phyloP scores from a whole-genome alignment of 2,797 vertebrate genomes.

The Mormyrops attenuatus region DNA sequence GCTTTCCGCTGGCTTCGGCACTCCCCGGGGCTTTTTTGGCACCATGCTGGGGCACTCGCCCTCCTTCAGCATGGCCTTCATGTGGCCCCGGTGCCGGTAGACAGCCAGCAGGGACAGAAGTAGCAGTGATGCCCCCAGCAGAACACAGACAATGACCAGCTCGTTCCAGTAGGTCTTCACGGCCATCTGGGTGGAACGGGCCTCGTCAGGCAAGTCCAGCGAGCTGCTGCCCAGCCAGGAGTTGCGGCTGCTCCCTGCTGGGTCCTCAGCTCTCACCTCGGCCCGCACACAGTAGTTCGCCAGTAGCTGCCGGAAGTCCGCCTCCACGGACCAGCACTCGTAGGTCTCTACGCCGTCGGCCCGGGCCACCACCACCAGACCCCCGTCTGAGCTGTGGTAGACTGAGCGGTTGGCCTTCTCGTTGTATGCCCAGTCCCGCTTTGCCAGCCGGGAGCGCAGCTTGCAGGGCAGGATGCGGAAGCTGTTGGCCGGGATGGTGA shows the following conservation, averaged over 20 bases:
- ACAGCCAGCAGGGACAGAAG: slow-evolving; percentile 74
- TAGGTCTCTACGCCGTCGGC: slow-evolving; percentile 70
- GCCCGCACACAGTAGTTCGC: slow-evolving; percentile 80
- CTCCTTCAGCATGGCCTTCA: slow-evolving; percentile 84
- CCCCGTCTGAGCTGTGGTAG: slow-evolving; percentile 75
- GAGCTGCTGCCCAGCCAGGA: slow-evolving; percentile 47
- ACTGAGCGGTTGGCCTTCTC: slow-evolving; percentile 61
- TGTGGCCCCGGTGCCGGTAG: slow-evolving; percentile 72
- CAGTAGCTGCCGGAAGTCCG: slow-evolving; percentile 77
- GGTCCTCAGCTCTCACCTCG: slow-evolving; percentile 46
- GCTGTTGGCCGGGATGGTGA: slow-evolving; percentile 71
- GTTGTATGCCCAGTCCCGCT: slow-evolving; percentile 72
- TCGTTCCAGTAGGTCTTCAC: slow-evolving; percentile 90
- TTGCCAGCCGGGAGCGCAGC: slow-evolving; percentile 82
- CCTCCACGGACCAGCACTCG: slow-evolving; percentile 89
- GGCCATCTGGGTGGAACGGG: slow-evolving; percentile 54
- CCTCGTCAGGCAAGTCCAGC: slow-evolving; percentile 48
- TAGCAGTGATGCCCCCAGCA: slow-evolving; percentile 68
- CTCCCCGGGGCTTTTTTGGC: slow-evolving; percentile 71
- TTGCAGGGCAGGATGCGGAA: slow-evolving; percentile 77
- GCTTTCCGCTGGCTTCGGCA: slow-evolving; percentile 69
- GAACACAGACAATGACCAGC: slow-evolving; percentile 79
- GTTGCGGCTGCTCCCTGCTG: slow-evolving; percentile 44
- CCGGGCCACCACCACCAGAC: slow-evolving; percentile 80
- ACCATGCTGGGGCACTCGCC: slow-evolving; percentile 67